Evolutionary conservation across 2,113 vertebrate species (phyloP), one percentile per base, ranked within the genome.

Genomic region (Tragulus kanchil): DNA sequence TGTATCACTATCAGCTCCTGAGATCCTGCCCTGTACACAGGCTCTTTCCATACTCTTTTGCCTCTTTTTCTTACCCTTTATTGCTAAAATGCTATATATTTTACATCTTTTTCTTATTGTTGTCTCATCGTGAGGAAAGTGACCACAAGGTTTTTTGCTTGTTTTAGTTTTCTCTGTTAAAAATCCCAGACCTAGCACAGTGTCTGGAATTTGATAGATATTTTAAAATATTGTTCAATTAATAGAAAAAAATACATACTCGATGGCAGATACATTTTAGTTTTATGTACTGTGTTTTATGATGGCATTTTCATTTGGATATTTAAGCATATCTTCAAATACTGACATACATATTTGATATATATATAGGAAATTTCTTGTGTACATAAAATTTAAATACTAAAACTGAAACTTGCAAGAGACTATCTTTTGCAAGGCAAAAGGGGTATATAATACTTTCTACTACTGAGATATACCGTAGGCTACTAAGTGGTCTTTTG

Each of bases 391-490:
- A 23, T 31, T 73, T 95, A 86, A 96, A 94, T 54, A 52, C 6
- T 15, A 17, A 77, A 93, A 48, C 25, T 86, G 79, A 79, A 88
- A 79, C 62, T 97, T 93, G 21, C 23, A 84, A 42, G 58, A 45
- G 6, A 52, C 4, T 93, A 31, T 82, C 13, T 86, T 93, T 96
- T 19, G 11, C 11, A 69, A 61, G 67, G 11, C 36, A 11, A 54
- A 81, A 73, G 21, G 87, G n/a, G 6, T 54, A 25, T 71, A 36
- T 62, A 78, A 83, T 8, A 36, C 71, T n/a, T 36, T 45, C 78
- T 84, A 62, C 71, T 36, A 36, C 36, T 36, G 36, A 36, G 36
- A 36, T 36, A 36, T 36, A 59, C 25, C 2, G n/a, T 23, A 36
- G 42, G 83, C 26, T 86, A 28, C 12, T 89, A 89, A 92, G 17